phyloP scores from a whole-genome alignment of 2,888 invertebrate genomes.

The Caenorhabditis japonica region DNA sequence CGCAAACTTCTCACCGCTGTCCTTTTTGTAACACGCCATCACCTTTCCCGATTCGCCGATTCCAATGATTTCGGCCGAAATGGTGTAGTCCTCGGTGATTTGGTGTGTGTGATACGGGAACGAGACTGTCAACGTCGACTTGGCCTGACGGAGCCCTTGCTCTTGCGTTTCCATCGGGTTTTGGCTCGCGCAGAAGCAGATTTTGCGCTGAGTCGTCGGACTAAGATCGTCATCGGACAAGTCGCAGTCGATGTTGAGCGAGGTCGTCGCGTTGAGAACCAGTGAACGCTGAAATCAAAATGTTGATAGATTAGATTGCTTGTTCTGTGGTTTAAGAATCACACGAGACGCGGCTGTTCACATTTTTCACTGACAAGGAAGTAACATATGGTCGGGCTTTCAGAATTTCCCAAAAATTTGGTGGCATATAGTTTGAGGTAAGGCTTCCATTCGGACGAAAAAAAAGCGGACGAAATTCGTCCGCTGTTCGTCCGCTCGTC shows the following conservation, averaged over 20 bases:
- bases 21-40: conserved; percentile 89
- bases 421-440: no score
- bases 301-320: conserved; percentile 15
- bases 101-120: conserved; percentile 70
- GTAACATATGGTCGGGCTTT: no score
- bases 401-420: no score
- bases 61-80: conserved; percentile 84
- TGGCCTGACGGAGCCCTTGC: conserved; percentile 57
- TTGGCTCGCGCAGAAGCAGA: conserved; percentile 70
- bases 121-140: conserved; percentile 50
- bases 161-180: conserved; percentile 67
- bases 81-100: conserved; percentile 76
- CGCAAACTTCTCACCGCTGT: conserved; percentile 87
- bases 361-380: no score
- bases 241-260: conserved; percentile 64
- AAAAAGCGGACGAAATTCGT: no score
- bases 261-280: conserved; percentile 68
- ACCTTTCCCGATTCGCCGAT: conserved; percentile 99
- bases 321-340: conserved; percentile 30
- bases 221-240: conserved; percentile 65
- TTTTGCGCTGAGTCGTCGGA: conserved; percentile 57
- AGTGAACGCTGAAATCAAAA: conserved; percentile 64
- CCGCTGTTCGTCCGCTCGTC: no score
- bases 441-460: no score
- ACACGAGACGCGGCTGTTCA: conserved; percentile 12